These are phyloP conservation scores for Aphaenogaster floridana DNA, from an alignment of 1,140 invertebrate species.

Conservation along the genomic window DNA sequence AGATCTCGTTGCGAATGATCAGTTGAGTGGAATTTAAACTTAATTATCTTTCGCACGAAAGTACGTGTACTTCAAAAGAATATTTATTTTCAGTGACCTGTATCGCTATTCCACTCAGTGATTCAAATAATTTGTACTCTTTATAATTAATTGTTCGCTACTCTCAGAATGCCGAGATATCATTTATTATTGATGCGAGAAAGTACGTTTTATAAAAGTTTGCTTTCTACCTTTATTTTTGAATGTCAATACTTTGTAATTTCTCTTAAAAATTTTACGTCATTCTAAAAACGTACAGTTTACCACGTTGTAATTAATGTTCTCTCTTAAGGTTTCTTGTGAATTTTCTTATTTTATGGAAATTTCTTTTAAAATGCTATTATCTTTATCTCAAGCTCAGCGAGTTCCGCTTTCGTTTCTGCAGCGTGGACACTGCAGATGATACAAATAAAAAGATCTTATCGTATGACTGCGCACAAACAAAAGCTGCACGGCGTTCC, in stretches of 20 bases:
- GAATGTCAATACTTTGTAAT: neutral
- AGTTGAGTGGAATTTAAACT: neutral
- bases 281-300: neutral
- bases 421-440: conserved; percentile 20
- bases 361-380: conserved; percentile 39
- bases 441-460: conserved; percentile 52
- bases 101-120: conserved; percentile 8
- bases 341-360: conserved; percentile 9
- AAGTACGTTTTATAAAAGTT: neutral
- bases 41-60: conserved; percentile 9
- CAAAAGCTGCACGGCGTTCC: conserved; percentile 33
- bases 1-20: neutral
- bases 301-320: conserved; percentile 23
- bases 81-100: conserved; percentile 15
- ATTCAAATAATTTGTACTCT: neutral
- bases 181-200: neutral
- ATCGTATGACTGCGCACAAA: conserved; percentile 42
- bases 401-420: conserved; percentile 29
- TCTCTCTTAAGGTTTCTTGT: neutral
- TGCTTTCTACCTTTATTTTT: neutral
- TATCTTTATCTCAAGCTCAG: conserved; percentile 3
- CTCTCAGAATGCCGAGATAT: neutral
- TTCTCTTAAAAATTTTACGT: neutral
- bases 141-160: conserved; percentile 1
- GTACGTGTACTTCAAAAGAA: conserved; percentile 5